phyloP scores from a whole-genome alignment of 2,797 vertebrate species.

The Sarcoramphus papa region DNA sequence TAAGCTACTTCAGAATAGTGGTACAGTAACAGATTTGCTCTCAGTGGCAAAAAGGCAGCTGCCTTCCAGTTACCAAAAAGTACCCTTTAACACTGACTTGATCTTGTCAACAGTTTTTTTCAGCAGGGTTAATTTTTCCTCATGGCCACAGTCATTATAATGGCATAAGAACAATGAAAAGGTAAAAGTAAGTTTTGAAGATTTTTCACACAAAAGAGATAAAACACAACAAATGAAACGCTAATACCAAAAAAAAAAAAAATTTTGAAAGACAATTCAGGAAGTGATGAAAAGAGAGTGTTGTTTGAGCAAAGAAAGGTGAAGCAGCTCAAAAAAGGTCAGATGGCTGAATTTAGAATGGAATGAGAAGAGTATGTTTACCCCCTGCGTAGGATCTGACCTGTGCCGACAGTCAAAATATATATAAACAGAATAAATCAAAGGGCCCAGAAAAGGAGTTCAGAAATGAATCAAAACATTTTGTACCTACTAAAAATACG shows the following conservation, averaged over 20 bases:
- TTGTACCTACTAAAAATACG: accelerated
- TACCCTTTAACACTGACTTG: background rate
- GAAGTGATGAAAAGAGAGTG: background rate
- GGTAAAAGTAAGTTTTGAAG: background rate
- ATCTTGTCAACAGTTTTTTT: background rate
- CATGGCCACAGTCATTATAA: background rate
- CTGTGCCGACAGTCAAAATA: too few relatives aligned
- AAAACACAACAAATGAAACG: background rate
- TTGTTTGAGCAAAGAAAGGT: background rate
- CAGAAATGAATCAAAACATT: accelerated
- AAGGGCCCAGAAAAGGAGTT: background rate
- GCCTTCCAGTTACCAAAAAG: background rate
- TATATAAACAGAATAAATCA: background rate
- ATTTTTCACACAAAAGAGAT: background rate
- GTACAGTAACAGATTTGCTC: background rate
- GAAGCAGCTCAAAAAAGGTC: background rate
- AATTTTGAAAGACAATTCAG: background rate
- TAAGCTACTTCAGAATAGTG: background rate
- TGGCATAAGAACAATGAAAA: background rate
- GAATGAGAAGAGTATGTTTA: background rate
- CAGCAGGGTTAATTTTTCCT: background rate
- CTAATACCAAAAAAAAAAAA: background rate
- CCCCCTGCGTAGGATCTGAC: background rate
- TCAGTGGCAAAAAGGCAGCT: background rate
- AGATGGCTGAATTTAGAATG: background rate